Evolutionary conservation across 1,140 invertebrate genomes (phyloP), one percentile per base, ranked within the genome.

Genomic region (Trichonephila inaurata): DNA sequence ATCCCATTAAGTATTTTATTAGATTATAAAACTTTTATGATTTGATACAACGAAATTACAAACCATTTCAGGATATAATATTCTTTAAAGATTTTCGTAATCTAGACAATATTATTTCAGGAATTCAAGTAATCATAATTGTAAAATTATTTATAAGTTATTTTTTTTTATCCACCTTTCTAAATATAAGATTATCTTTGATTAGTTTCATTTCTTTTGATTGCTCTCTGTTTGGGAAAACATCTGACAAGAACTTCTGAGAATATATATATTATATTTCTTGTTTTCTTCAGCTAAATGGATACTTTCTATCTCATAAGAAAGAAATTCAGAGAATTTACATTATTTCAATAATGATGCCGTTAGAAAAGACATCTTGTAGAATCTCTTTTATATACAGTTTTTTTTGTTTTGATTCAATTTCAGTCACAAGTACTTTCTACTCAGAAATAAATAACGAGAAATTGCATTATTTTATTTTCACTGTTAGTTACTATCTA

Each of bases 341-440:
- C 16, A 40, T 77, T 77, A 77, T 40, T 77, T 77, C 72, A 77
- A 19, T 77, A 77, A 77, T 77, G 72, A 77, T 77, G 28, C 16
- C 69, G 5, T 33, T 77, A 77, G 28, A 77, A 77, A 40, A 33
- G 28, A 33, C 40, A 33, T 0, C 1, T 77, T 77, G 28, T 40
- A 77, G 33, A 28, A 19, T 77, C 72, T 77, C 72, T 7, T 77
- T 77, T 77, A 7, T 33, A 33, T 19, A 77, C 33, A 77, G 33
- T 33, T 77, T 33, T 5, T 77, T 77, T 18, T 77, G 18, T 14
- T 33, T 33, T 40, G 72, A 77, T 77, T 77, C 33, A 77, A 77
- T 40, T 77, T 40, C 33, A 77, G 14, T 77, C 28, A 3, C 14
- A 16, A 77, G 28, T 33, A 16, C 10, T 77, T 77, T 14, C 28